phyloP scores from a whole-genome alignment of 2,797 vertebrate species.

The Threskiornis aethiopicus region DNA sequence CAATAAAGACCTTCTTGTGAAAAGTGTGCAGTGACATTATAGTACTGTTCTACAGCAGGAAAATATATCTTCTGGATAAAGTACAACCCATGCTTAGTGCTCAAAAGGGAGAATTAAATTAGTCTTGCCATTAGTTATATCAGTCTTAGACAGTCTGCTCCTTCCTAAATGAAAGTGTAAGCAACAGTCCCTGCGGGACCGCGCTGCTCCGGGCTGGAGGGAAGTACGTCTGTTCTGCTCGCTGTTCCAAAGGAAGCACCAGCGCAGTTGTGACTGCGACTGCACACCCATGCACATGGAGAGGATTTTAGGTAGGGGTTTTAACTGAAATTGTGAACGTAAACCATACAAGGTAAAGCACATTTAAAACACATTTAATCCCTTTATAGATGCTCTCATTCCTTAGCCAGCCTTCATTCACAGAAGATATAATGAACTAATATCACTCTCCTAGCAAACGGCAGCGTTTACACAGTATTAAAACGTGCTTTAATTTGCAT shows the following conservation, averaged over 20 bases:
- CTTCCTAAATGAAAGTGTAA: too few species aligned
- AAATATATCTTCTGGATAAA: background rate
- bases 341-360: background rate
- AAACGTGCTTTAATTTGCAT: background rate
- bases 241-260: background rate
- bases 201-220: accelerated
- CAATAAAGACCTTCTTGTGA: background rate
- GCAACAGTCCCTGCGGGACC: background rate
- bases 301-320: background rate
- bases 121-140: background rate
- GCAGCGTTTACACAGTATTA: background rate
- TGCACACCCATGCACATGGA: background rate
- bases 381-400: background rate
- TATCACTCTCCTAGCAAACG: background rate
- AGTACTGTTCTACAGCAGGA: background rate
- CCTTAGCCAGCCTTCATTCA: background rate
- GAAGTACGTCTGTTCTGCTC: background rate
- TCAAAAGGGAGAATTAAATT: background rate
- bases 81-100: background rate
- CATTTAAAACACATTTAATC: background rate
- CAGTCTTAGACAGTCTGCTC: background rate
- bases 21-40: background rate
- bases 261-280: background rate
- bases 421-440: background rate
- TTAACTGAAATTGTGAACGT: background rate